A percentile compares a stretch with the other conserved stretches of the same genome.
Conservation (phyloP, 2,797 vertebrate genomes). For the Pseudochirops corinnae region DNA sequence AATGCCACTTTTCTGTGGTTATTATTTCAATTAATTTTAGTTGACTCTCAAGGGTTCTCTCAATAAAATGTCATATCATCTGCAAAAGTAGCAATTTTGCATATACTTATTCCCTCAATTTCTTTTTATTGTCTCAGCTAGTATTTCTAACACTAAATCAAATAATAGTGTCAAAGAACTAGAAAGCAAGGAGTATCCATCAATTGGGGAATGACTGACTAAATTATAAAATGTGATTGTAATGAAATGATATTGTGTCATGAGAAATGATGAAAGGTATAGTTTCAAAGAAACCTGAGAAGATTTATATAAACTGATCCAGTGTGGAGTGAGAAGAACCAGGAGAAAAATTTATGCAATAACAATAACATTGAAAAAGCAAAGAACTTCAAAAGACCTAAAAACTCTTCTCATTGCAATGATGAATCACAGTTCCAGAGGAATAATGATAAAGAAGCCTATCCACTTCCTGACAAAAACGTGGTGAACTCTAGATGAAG, state of each 20-base stretch:
- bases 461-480: neutral
- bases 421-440: neutral
- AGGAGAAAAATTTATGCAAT: neutral
- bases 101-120: neutral
- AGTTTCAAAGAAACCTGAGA: neutral
- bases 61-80: neutral
- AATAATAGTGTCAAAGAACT: neutral
- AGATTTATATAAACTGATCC: neutral
- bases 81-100: neutral
- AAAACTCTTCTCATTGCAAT: neutral
- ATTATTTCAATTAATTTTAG: neutral
- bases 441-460: neutral
- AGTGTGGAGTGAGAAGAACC: neutral
- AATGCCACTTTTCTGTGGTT: neutral
- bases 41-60: neutral
- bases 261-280: neutral
- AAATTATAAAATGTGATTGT: neutral
- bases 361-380: neutral
- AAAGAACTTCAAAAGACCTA: neutral
- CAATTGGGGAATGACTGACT: neutral
- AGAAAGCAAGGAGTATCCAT: neutral
- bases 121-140: neutral
- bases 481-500: neutral
- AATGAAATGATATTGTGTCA: neutral
- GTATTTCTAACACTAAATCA: neutral